Percentiles rank a stretch among this genome's conserved stretches.
Conservation (phyloP, 2,113 vertebrate species). For the Melospiza melodia region DNA sequence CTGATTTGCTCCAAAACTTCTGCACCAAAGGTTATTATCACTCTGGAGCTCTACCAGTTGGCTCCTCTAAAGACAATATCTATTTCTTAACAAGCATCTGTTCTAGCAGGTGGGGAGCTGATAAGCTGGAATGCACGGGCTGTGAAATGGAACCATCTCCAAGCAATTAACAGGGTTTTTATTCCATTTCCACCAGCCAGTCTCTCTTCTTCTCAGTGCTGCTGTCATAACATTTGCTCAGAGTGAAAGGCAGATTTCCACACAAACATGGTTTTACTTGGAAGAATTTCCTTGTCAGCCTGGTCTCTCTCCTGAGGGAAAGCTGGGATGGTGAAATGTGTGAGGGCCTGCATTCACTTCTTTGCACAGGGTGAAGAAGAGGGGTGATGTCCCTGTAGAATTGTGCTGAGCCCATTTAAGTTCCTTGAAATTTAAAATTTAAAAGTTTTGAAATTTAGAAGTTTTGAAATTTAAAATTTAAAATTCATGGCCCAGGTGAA, state of each 20-base stretch:
- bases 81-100: constrained; percentile 50
- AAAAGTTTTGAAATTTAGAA: neutral
- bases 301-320: neutral
- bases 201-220: neutral
- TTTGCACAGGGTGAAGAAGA: neutral
- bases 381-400: neutral
- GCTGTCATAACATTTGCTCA: constrained; percentile 58
- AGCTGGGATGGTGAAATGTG: neutral
- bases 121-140: constrained; percentile 1
- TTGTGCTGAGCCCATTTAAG: neutral
- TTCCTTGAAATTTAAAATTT: neutral
- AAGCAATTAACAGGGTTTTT: constrained; percentile 12
- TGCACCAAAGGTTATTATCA: constrained; percentile 17
- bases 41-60: constrained; percentile 18
- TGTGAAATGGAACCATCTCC: constrained; percentile 43
- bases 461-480: no score
- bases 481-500: neutral
- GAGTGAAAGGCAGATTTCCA: constrained; percentile 49
- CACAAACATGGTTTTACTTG: constrained; percentile 14
- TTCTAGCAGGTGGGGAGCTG: constrained; percentile 46
- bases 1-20: constrained; percentile 25
- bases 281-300: neutral
- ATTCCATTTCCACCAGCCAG: neutral
- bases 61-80: constrained; percentile 19
- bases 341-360: neutral